These are phyloP conservation scores for Riparia riparia DNA, from an alignment of 2,113 vertebrate species.

Conservation along the genomic window DNA sequence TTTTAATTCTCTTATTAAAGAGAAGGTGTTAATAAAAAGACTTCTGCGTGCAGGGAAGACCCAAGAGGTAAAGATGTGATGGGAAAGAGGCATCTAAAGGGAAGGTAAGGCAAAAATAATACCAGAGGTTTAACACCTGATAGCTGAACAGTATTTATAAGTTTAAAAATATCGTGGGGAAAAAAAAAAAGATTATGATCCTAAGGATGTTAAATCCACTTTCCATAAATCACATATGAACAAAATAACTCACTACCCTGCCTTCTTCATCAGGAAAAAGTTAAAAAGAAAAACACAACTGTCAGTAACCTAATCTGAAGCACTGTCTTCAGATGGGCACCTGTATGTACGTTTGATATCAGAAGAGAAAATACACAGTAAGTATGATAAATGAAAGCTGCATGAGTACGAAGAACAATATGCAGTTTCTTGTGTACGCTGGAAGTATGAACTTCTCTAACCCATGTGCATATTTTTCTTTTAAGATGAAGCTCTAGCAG, in stretches of 20 bases:
- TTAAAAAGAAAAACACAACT: neutral
- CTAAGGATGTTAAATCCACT: neutral
- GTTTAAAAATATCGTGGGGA: neutral
- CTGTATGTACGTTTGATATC: neutral
- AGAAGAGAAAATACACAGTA: neutral
- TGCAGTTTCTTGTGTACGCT: neutral
- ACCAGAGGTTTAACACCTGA: neutral
- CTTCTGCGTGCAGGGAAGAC: neutral
- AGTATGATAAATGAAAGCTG: neutral
- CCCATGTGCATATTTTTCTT: neutral
- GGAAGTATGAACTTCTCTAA: neutral
- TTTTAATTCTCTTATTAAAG: neutral
- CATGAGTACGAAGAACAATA: neutral
- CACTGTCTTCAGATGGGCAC: neutral
- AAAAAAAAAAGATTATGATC: neutral
- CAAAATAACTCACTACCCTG: neutral
- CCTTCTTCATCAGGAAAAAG: neutral
- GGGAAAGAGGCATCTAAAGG: neutral
- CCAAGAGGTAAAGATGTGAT: neutral
- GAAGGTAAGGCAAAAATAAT: neutral
- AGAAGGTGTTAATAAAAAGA: neutral
- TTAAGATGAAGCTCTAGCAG: neutral
- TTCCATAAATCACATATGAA: neutral
- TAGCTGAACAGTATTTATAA: neutral
- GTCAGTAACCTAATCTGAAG: neutral